These are phyloP conservation scores for Trachythela sp. DNA, from an alignment of 64 coral and sea anemone species.

Conservation along the genomic window DNA sequence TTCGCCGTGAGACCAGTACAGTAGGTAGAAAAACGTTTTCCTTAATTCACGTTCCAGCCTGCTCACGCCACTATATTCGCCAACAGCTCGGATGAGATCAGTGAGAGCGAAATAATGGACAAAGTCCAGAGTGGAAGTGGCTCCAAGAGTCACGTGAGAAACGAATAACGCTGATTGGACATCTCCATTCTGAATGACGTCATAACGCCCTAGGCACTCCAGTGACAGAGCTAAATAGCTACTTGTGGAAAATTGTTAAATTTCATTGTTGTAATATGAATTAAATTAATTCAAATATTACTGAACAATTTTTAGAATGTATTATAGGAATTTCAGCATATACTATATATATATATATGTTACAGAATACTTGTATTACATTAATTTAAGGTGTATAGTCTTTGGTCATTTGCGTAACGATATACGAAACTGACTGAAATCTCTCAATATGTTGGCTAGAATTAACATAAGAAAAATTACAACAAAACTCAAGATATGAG, in stretches of 20 bases:
- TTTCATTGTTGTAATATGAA: background rate
- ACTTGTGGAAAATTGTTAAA: background rate
- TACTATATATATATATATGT: no score
- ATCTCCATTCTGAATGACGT: background rate
- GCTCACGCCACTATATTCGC: constrained; percentile 62
- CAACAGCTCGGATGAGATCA: constrained; percentile 43
- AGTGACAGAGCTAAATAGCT: background rate
- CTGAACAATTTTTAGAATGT: background rate
- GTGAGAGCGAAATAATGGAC: constrained; percentile 55
- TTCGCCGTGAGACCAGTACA: no score
- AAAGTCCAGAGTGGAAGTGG: constrained; percentile 85
- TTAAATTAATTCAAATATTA: background rate
- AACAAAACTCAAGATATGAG: no score
- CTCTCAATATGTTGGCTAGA: no score
- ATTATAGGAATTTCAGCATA: no score
- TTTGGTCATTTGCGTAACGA: no score
- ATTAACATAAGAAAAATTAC: no score
- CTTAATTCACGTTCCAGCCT: constrained; percentile 57
- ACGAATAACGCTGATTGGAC: background rate
- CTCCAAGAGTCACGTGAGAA: constrained; percentile 78
- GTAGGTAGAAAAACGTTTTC: background rate
- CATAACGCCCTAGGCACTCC: background rate
- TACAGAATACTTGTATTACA: no score
- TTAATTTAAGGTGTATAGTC: no score
- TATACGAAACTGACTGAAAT: no score